phyloP scores from a whole-genome alignment of 2,113 vertebrate genomes.

The Catagonus wagneri region DNA sequence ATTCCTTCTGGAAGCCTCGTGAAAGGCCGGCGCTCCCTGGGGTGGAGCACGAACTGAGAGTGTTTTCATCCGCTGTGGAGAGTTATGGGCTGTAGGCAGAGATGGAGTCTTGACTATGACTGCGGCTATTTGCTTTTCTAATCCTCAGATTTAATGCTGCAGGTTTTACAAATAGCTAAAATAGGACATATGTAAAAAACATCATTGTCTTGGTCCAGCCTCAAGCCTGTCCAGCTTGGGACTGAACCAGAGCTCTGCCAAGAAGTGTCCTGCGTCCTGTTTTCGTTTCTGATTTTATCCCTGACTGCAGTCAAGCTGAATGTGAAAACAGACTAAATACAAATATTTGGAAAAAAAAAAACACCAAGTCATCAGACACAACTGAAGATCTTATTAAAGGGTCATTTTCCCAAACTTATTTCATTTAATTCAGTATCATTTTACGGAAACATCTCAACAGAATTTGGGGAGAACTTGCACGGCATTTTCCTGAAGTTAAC shows the following conservation, averaged over 20 bases:
- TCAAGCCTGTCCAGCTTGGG: background rate
- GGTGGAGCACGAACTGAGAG: slow-evolving; percentile 56
- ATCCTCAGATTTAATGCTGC: slow-evolving; percentile 57
- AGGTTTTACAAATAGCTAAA: slow-evolving; percentile 39
- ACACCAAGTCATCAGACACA: background rate
- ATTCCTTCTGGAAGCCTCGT: background rate
- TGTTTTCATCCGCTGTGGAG: slow-evolving; percentile 1
- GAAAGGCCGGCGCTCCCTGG: background rate
- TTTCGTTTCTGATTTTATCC: slow-evolving; percentile 45
- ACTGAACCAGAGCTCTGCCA: background rate
- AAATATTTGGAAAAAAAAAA: background rate
- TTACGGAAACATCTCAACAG: slow-evolving; percentile 29
- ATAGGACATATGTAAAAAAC: slow-evolving; percentile 55
- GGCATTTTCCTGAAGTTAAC: slow-evolving; percentile 21
- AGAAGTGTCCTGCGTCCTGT: background rate
- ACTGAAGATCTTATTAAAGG: background rate
- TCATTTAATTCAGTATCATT: background rate
- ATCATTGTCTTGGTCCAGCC: background rate
- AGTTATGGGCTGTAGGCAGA: slow-evolving; percentile 61
- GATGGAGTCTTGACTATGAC: slow-evolving; percentile 3
- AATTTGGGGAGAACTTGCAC: background rate
- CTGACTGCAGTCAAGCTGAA: background rate
- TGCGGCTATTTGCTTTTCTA: slow-evolving; percentile 56
- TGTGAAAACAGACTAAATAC: slow-evolving; percentile 19
- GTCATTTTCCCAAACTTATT: background rate